These are phyloP conservation scores for Julus scanicus DNA, from an alignment of 2,888 invertebrate species.

Conservation along the genomic window DNA sequence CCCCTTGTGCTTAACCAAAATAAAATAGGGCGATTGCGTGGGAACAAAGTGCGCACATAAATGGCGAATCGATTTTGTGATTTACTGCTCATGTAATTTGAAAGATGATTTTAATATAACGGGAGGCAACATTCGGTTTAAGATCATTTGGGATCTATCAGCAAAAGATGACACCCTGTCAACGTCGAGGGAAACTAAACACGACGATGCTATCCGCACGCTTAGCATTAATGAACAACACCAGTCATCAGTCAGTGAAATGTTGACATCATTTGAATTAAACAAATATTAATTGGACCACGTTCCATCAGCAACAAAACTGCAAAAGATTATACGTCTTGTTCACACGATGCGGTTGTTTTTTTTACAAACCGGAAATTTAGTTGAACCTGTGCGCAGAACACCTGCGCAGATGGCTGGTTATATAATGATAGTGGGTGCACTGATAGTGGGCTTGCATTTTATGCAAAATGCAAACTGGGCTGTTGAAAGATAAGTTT, in stretches of 20 bases:
- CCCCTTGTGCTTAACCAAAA: slow-evolving; percentile 28
- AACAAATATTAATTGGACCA: slow-evolving; percentile 18
- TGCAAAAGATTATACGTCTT: neutral
- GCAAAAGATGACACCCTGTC: slow-evolving; percentile 44
- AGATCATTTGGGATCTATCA: slow-evolving; percentile 49
- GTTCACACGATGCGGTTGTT: neutral
- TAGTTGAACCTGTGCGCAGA: too few species aligned
- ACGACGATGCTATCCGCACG: neutral
- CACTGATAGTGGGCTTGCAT: neutral
- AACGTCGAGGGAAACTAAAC: slow-evolving; percentile 15
- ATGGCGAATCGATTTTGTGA: slow-evolving; percentile 46
- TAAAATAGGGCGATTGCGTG: slow-evolving; percentile 14
- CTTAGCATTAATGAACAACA: neutral
- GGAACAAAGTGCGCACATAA: slow-evolving; percentile 2
- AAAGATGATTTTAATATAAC: slow-evolving; percentile 50
- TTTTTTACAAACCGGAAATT: too few species aligned
- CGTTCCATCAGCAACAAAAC: neutral
- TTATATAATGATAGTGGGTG: neutral
- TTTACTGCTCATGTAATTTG: slow-evolving; percentile 46
- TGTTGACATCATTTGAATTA: neutral
- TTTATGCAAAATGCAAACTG: neutral
- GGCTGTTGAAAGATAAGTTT: neutral
- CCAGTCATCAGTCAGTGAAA: neutral
- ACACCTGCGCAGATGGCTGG: too few species aligned
- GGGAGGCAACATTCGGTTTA: slow-evolving; percentile 49